Conservation (phyloP, 2,888 invertebrate species). For the Tenthredo mesomela region DNA sequence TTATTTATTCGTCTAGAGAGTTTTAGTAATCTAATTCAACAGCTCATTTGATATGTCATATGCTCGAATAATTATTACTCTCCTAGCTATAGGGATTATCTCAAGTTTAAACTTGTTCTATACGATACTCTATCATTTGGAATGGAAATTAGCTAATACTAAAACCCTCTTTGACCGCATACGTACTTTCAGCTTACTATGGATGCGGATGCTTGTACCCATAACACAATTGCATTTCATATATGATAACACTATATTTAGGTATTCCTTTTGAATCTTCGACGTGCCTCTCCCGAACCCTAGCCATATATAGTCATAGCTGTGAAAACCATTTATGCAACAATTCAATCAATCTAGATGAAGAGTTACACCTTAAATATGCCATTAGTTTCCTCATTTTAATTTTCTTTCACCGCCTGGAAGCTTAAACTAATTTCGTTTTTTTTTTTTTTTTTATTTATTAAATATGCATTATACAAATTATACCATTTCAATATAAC, state of each 20-base stretch:
- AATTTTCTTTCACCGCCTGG: background rate
- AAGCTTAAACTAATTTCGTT: background rate
- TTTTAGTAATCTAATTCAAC: conserved; percentile 1
- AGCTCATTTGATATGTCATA: background rate
- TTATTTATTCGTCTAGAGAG: conserved; percentile 15
- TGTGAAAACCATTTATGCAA: background rate
- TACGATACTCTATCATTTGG: background rate
- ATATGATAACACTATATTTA: background rate
- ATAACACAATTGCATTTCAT: conserved; percentile 25
- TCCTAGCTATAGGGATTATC: background rate
- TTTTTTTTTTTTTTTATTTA: background rate
- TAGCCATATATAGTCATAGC: conserved; percentile 19
- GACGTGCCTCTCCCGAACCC: background rate
- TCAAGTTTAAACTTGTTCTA: background rate
- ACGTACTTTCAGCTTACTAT: conserved; percentile 58
- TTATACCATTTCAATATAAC: background rate
- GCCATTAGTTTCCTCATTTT: background rate
- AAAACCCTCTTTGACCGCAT: conserved; percentile 50
- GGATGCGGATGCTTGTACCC: conserved; percentile 52
- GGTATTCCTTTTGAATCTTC: background rate
- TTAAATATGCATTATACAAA: background rate
- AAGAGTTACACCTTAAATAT: background rate
- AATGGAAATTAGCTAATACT: conserved; percentile 15
- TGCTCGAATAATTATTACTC: background rate
- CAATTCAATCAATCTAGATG: background rate